Percentiles rank a stretch among this genome's conserved stretches.
Conservation (phyloP, 64 coral and sea anemone species). For the Pocillopora verrucosa region DNA sequence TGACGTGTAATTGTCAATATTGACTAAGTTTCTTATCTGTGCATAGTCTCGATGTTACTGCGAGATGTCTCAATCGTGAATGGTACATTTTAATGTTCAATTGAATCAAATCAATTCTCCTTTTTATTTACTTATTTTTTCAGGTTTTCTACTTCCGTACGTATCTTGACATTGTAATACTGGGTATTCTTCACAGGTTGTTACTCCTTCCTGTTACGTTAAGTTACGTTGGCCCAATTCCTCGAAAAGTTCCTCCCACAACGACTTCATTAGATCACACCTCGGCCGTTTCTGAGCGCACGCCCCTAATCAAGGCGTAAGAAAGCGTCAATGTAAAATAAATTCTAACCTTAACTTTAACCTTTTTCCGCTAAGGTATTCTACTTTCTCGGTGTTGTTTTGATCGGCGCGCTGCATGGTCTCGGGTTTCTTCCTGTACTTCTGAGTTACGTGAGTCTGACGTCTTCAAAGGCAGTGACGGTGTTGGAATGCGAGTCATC, state of each 20-base stretch:
- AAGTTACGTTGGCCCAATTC: constrained; percentile 85
- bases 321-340: background rate
- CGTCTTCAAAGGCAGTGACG: background rate
- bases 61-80: too few species aligned
- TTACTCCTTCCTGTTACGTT: constrained; percentile 90
- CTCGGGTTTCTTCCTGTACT: constrained; percentile 88
- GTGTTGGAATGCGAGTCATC: background rate
- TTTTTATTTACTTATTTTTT: constrained; percentile 19
- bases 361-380: constrained; percentile 73
- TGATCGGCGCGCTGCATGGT: constrained; percentile 85
- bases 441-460: constrained; percentile 81
- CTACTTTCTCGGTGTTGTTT: constrained; percentile 91
- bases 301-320: background rate
- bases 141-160: constrained; percentile 99
- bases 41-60: too few species aligned
- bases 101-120: background rate
- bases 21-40: too few species aligned
- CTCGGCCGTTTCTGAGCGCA: background rate
- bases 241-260: background rate
- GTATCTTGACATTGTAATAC: constrained; percentile 94
- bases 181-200: constrained; percentile 86
- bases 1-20: too few species aligned
- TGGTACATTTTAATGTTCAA: too few species aligned
- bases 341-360: constrained; percentile 11
- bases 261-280: background rate